A percentile compares a stretch with the other conserved stretches of the same genome.
Evolutionary conservation across 2,797 vertebrate genomes (phyloP).

Genomic region (Manis crassicaudata): DNA sequence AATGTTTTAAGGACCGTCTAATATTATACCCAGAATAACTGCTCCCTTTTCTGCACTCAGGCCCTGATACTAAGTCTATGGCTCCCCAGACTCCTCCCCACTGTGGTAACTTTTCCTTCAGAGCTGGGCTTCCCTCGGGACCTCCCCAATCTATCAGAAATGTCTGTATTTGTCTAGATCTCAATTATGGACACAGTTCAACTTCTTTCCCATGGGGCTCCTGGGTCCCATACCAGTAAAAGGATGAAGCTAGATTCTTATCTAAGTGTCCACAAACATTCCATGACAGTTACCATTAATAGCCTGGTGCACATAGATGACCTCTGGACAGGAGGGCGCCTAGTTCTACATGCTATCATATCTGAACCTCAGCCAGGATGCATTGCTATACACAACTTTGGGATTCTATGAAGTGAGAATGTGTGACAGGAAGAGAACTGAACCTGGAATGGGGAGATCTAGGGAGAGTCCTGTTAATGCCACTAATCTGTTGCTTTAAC

Average conservation of each 20-base stretch:
- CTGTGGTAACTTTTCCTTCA: conserved; percentile 61
- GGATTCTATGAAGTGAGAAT: not conserved
- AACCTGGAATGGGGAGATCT: not conserved
- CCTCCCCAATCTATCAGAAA: conserved; percentile 64
- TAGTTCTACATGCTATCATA: conserved; percentile 50
- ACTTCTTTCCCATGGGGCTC: conserved; percentile 73
- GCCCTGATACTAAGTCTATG: conserved; percentile 40
- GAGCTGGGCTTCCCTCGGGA: conserved; percentile 68
- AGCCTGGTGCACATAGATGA: conserved; percentile 65
- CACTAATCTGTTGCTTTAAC: not conserved
- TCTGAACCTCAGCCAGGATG: conserved; percentile 63
- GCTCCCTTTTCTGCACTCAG: conserved; percentile 18
- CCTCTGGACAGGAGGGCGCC: conserved; percentile 66
- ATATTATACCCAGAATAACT: conserved; percentile 60
- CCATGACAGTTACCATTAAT: conserved; percentile 71
- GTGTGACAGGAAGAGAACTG: not conserved
- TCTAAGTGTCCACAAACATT: conserved; percentile 76
- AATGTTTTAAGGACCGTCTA: conserved; percentile 46
- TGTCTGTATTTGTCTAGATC: conserved; percentile 78
- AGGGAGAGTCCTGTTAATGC: not conserved
- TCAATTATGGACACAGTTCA: conserved; percentile 74
- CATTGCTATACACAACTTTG: not conserved
- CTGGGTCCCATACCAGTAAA: conserved; percentile 62
- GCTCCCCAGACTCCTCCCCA: conserved; percentile 35
- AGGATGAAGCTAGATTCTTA: conserved; percentile 75